Percentiles rank a stretch among this genome's conserved stretches.
phyloP scores from a whole-genome alignment of 2,797 vertebrate species.

The Synaphobranchus kaupii region DNA sequence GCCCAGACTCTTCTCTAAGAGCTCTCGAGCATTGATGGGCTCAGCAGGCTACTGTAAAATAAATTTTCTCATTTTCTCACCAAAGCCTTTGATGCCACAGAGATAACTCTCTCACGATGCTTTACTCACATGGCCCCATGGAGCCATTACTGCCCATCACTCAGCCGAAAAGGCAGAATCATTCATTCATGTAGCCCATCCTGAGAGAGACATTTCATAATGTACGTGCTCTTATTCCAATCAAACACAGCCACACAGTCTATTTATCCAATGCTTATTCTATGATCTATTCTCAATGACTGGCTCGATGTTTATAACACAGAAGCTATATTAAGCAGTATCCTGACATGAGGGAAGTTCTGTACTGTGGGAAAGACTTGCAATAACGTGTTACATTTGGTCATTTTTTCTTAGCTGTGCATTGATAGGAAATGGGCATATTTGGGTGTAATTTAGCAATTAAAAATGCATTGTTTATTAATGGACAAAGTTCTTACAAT shows the following conservation, averaged over 20 bases:
- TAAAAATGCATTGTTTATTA: background rate
- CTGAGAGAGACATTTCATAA: conserved; percentile 21
- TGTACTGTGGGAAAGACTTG: background rate
- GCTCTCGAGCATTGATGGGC: background rate
- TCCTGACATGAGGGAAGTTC: background rate
- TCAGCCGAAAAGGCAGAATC: conserved; percentile 32
- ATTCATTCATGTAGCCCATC: conserved; percentile 20
- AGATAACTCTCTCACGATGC: background rate
- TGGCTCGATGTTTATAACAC: background rate
- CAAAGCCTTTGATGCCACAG: background rate
- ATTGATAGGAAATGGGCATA: background rate
- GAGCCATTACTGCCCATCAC: background rate
- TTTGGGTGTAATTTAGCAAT: background rate
- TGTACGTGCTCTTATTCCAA: conserved; percentile 22
- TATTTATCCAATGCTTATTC: background rate
- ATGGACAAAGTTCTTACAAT: background rate
- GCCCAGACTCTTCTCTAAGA: background rate
- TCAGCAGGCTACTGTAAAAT: conserved; percentile 18
- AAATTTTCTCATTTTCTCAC: conserved; percentile 21
- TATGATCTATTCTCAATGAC: background rate
- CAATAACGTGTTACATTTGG: background rate
- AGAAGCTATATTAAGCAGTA: background rate
- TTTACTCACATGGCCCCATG: background rate
- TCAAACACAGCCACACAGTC: background rate
- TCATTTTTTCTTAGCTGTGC: background rate